Base-by-base conservation (phyloP, 2,797 vertebrate genomes). In the Kryptolebias ocellatus region DNA sequence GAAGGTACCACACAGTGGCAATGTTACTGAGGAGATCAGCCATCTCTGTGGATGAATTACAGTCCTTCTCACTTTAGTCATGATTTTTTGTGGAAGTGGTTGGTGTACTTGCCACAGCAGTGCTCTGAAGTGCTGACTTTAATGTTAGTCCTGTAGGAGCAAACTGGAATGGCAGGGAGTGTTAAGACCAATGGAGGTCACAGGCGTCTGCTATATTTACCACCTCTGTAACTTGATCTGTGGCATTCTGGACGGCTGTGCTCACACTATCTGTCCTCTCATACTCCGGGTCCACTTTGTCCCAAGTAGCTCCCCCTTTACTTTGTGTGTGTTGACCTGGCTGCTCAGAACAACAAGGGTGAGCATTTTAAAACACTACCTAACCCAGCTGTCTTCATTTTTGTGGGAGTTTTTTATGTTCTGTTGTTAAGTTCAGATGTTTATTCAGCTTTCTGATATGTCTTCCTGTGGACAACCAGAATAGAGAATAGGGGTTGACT, bases 121-220 rank as follows among this genome's bases (percentile, higher is more conserved):
- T 10, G 46, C 34, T 17, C 1, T 45, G 52, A 63, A 52, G 46
- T 78, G 70, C 72, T 60, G 39, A 61, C 51, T 46, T 69, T 65
- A 81, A 74, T 81, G 75, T 53, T 79, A 83, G 84, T 89, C 84
- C 90, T 92, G 85, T 91, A 88, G 91, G 88, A 90, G 86, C 72
- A 60, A 79, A 86, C 78, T 92, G 95, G 95, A 96, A 97, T 95
- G 93, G 79, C 76, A 93, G 91, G 61, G 89, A 94, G 95, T 93
- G 92, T 89, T 92, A 86, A 82, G 94, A 90, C 93, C 93, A 92
- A 89, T 78, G 44, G 95, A 96, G 95, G 96, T 97, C 95, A 96
- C 92, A 95, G 92, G 96, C 95, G 90, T 94, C 93, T 93, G 94
- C 97, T 99, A 99, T 98, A 98, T 99, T 96, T 97, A 98, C 96